Evolutionary conservation across 2,888 invertebrate genomes (phyloP).

Genomic region (Athalia rosae): DNA sequence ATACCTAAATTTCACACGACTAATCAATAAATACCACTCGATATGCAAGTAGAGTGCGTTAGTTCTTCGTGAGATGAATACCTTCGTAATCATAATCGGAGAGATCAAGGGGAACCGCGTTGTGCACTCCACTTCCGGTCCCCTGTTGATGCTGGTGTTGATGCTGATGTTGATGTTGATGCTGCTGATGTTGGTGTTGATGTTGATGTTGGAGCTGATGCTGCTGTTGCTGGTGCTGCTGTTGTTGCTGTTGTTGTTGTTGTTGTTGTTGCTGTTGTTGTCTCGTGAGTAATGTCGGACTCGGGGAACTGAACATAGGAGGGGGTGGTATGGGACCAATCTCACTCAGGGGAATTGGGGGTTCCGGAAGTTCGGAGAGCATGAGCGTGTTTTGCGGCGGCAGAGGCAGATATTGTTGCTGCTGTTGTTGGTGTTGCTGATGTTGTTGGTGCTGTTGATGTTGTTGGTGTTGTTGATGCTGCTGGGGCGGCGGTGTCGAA

Average conservation of each 20-base stretch:
- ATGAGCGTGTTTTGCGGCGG: constrained; percentile 75
- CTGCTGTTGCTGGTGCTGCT: constrained; percentile 53
- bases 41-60: too few relatives aligned
- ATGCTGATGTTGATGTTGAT: constrained; percentile 2
- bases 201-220: constrained; percentile 42
- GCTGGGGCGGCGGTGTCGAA: constrained; percentile 47
- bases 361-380: constrained; percentile 92
- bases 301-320: constrained; percentile 95
- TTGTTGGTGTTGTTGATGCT: constrained; percentile 48
- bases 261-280: constrained; percentile 65
- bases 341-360: constrained; percentile 93
- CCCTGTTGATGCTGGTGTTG: constrained; percentile 56
- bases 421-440: constrained; percentile 50
- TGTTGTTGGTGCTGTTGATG: constrained; percentile 51
- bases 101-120: constrained; percentile 67
- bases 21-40: constrained; percentile 13
- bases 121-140: constrained; percentile 56
- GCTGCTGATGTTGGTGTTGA: constrained; percentile 37
- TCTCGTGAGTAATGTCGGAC: constrained; percentile 80
- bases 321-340: constrained; percentile 96
- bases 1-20: too few relatives aligned
- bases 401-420: constrained; percentile 49
- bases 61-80: constrained; percentile 64
- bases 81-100: constrained; percentile 81
- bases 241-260: constrained; percentile 45